Conservation (phyloP, 92 coral and sea anemone genomes). For the Pocillopora meandrina region DNA sequence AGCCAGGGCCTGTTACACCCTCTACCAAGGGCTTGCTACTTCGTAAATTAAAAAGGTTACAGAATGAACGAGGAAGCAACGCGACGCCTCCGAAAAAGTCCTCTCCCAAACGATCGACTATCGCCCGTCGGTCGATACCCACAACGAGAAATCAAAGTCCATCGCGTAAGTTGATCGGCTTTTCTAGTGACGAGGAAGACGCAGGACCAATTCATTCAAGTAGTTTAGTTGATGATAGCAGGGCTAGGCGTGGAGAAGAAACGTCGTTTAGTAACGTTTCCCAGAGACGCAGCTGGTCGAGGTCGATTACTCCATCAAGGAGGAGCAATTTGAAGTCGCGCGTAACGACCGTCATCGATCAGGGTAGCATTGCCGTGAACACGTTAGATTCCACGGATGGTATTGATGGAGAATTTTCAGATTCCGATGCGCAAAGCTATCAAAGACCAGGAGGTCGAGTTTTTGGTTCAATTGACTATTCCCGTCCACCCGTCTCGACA, state of each 20-base stretch:
- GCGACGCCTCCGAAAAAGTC: conserved; percentile 38
- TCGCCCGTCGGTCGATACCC: conserved; percentile 64
- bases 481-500: neutral
- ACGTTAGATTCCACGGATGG: conserved; percentile 24
- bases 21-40: conserved; percentile 74
- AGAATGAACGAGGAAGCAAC: conserved; percentile 35
- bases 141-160: conserved; percentile 62
- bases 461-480: conserved; percentile 5
- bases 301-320: neutral
- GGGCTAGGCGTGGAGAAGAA: conserved; percentile 24
- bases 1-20: conserved; percentile 87
- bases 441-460: neutral
- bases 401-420: conserved; percentile 28
- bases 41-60: conserved; percentile 76
- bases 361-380: conserved; percentile 15
- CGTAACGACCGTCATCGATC: conserved; percentile 28
- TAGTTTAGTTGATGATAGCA: conserved; percentile 48
- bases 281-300: conserved; percentile 14
- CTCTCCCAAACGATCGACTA: conserved; percentile 53
- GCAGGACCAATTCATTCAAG: conserved; percentile 44
- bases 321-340: conserved; percentile 15
- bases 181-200: conserved; percentile 98
- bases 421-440: conserved; percentile 23
- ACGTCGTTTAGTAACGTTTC: neutral
- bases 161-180: conserved; percentile 85